Base-by-base conservation (phyloP, 2,888 invertebrate genomes). In the Phyllotreta cruciferae region DNA sequence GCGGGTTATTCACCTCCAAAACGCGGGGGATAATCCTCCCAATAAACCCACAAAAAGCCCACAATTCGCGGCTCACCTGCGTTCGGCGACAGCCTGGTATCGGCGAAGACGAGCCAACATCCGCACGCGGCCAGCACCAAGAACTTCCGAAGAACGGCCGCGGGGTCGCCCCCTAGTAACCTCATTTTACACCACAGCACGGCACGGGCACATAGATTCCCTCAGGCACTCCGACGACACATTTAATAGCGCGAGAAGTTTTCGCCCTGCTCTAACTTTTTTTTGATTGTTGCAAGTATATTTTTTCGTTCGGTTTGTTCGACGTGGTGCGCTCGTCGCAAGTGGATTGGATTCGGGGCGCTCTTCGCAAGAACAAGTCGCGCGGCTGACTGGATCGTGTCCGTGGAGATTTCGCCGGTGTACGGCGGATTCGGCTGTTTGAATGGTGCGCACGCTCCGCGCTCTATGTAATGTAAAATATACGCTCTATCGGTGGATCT, bases 71-170 rank as follows among this genome's bases (percentile, higher is more conserved):
- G 50, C 44, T 52, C 64, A 72, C 70, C 71, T 69, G 70, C 60
- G 58, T 66, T 66, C n/a, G 69, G 66, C 56, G 61, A 60, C 36
- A 67, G 65, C 69, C 74, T 73, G 50, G 74, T 73, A 60, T 78
- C 78, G 45, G 75, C 75, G 13, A 75, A 55, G 54, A 74, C 74
- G 57, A 73, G 63, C 76, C 78, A 77, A 61, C 72, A 76, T 62
- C 52, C 52, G 13, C 73, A 68, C 60, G 75, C 67, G 45, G 69
- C 62, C 52, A 75, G 55, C 60, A 69, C 64, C 56, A 72, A 66
- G 49, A 75, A 66, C 68, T 73, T 71, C 73, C 67, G 73, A n/a
- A n/a, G n/a, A n/a, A n/a, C n/a, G 70, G 63, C 64, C 57, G 49
- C 66, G 71, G 75, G 74, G 73, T 71, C 71, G 66, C 70, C 74